Evolutionary conservation across 2,888 invertebrate species (phyloP).

Genomic region (Chrysomela aeneicollis): DNA sequence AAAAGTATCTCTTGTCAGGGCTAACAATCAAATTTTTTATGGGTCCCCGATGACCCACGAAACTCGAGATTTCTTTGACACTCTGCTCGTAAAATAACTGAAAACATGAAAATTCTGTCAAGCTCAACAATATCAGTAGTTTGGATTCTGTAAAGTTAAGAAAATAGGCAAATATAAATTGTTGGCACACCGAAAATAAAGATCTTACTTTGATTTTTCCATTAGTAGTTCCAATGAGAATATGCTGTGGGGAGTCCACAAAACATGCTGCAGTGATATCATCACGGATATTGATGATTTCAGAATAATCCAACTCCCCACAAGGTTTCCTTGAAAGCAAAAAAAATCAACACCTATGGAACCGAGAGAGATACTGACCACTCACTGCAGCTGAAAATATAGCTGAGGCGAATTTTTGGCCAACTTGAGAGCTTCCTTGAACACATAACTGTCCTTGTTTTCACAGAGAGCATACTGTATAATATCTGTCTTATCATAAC

Average conservation of each 20-base stretch:
- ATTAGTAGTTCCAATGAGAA: constrained; percentile 62
- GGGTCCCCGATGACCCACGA: constrained; percentile 61
- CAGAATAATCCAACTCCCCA: constrained; percentile 53
- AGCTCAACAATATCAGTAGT: not conserved
- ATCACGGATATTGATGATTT: constrained; percentile 67
- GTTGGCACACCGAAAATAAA: no score
- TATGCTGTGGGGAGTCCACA: constrained; percentile 59
- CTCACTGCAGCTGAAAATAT: constrained; percentile 71
- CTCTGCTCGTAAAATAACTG: constrained; percentile 70
- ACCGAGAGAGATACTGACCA: not conserved
- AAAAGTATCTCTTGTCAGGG: constrained; percentile 65
- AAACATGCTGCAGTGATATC: constrained; percentile 68
- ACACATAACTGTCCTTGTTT: constrained; percentile 67
- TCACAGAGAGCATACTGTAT: constrained; percentile 75
- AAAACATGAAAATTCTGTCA: constrained; percentile 46
- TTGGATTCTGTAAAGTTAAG: not conserved
- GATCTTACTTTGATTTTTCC: constrained; percentile 64
- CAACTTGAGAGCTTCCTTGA: constrained; percentile 59
- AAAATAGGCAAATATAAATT: no score
- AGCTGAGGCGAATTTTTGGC: constrained; percentile 64
- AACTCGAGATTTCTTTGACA: constrained; percentile 64
- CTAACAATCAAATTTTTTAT: constrained; percentile 66
- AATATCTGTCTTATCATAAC: constrained; percentile 70
- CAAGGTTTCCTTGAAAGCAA: constrained; percentile 45
- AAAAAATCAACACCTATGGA: constrained; percentile 9